Conservation (phyloP, 2,797 vertebrate species). For the Melopsittacus undulatus region DNA sequence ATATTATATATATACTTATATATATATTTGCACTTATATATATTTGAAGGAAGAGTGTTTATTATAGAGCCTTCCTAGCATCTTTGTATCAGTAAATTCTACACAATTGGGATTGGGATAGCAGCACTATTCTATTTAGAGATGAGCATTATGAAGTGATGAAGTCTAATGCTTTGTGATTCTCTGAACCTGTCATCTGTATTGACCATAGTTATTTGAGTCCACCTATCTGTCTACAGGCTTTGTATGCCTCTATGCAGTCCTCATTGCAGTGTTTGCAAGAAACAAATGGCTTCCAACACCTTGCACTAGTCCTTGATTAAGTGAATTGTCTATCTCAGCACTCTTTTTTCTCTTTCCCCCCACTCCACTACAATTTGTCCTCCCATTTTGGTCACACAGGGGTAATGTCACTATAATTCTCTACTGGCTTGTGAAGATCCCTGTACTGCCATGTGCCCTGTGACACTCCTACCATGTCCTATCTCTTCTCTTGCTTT, state of each 20-base stretch:
- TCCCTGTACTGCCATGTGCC: too few species aligned
- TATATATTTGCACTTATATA: background rate
- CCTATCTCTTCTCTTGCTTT: background rate
- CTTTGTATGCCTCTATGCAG: background rate
- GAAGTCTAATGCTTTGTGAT: background rate
- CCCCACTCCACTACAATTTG: background rate
- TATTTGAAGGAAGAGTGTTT: background rate
- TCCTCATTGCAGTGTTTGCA: background rate
- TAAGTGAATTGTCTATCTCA: background rate
- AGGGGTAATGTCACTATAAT: background rate
- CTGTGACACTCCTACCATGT: rapidly evolving
- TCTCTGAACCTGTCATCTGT: background rate
- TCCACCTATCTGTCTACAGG: background rate
- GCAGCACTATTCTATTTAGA: background rate
- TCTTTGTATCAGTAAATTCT: background rate
- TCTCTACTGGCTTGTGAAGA: background rate
- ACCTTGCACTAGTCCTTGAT: background rate
- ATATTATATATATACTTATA: too few species aligned
- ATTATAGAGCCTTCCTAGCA: background rate
- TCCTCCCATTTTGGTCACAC: background rate
- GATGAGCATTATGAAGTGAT: background rate
- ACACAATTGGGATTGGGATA: background rate
- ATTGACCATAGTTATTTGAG: background rate
- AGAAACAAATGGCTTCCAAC: background rate
- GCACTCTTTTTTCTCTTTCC: background rate